A percentile compares a stretch with the other conserved stretches of the same genome.
phyloP scores from a whole-genome alignment of 1,140 invertebrate species.

The Polypedilum vanderplanki region DNA sequence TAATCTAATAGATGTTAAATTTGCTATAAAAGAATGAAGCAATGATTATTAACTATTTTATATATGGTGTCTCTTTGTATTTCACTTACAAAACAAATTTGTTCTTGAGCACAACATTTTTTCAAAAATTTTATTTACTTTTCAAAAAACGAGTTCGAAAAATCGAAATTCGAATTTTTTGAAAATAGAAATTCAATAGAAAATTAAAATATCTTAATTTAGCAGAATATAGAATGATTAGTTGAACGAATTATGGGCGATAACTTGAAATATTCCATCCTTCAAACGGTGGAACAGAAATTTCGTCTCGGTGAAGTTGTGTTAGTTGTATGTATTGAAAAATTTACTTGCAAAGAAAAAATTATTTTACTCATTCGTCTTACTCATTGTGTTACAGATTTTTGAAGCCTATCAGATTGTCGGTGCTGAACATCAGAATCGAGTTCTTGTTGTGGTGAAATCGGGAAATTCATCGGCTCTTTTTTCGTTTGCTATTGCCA shows the following conservation, averaged over 20 bases:
- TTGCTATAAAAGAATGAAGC: background rate
- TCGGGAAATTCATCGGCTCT: constrained; percentile 55
- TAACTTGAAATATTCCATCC: background rate
- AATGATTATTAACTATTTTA: background rate
- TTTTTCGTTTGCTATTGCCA: constrained; percentile 54
- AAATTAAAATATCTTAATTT: background rate
- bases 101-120: background rate
- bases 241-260: background rate
- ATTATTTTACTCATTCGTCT: constrained; percentile 11
- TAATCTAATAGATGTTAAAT: constrained; percentile 31
- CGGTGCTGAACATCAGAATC: constrained; percentile 41
- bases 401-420: constrained; percentile 43
- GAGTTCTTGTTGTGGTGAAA: constrained; percentile 59
- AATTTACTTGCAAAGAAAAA: background rate
- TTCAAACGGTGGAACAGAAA: constrained; percentile 29
- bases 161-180: too few relatives aligned
- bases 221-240: background rate
- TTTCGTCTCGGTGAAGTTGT: constrained; percentile 30
- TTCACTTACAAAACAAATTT: background rate
- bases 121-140: background rate
- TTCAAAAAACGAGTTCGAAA: too few relatives aligned
- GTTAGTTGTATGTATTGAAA: background rate
- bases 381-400: constrained; percentile 34
- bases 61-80: background rate
- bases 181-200: too few relatives aligned